Evolutionary conservation across 2,113 vertebrate species (phyloP), one percentile per base, ranked within the genome.

Genomic region (Mugil cephalus): DNA sequence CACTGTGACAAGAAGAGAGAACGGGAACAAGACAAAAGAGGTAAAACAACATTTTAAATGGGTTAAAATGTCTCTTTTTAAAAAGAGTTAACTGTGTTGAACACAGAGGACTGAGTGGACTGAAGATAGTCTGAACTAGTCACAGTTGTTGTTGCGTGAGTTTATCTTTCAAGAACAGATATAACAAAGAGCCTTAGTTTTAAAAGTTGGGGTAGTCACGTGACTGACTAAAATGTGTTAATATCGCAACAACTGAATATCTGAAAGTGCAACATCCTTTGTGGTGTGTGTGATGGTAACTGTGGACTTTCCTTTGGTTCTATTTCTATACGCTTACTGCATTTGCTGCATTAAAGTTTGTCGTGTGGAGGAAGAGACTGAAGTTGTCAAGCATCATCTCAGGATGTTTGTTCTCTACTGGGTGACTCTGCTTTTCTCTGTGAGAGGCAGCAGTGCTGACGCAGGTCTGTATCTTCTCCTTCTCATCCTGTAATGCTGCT

Each of bases 331-430:
- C 13, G 6, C 43, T 69, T n/a, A 8, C 11, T 47, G 5, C 3
- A 12, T n/a, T 36, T n/a, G n/a, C 13, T 47, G 46, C n/a, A 18
- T 11, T 36, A 4, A 70, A 19, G 18, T 38, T 54, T 40, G 10
- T 39, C 38, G 38, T 15, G 40, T 7, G 48, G 42, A 70, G 43
- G 34, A 6, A 58, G 19, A 60, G 3, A 19, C 47, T 4, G 40
- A 42, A 19, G 1, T 11, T 43, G 11, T 30, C 42, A 52, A 46
- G 0, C 10, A 55, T 42, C 38, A 24, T 5, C 34, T 47, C 55
- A 77, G 36, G 53, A 88, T 82, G 83, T 42, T 70, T 30, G 40
- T 79, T 77, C 67, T 81, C 54, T 51, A 70, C 40, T 79, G 60
- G 74, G 38, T 3, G 0, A 8, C 55, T 67, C 30, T 82, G 69